Base-by-base conservation (phyloP, 1,140 invertebrate genomes). In the Scaptodrosophila lebanonensis region DNA sequence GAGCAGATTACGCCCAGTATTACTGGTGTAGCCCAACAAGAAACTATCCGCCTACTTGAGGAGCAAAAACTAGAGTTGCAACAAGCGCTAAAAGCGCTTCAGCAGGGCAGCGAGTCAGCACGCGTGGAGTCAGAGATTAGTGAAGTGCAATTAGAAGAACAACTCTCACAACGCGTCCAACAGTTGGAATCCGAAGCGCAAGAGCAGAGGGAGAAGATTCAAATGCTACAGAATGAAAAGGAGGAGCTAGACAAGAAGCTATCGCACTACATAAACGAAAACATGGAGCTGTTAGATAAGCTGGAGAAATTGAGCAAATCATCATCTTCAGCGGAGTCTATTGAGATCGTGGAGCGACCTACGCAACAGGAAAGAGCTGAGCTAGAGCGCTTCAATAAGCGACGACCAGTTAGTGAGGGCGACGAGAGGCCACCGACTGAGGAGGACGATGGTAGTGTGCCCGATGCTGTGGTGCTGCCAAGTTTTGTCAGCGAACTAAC, bases 81-180 rank as follows among this genome's bases (percentile, higher is more conserved):
- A 2, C 61, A 84, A 40, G 66, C 76, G 5, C 17, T 86, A 30
- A 50, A 67, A 29, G 62, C 59, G 0, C 52, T 83, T 6, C 65
- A 75, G 29, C 57, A 52, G 13, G 68, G 69, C 13, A 61, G 64
- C 13, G 71, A 77, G 22, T 54, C 61, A 1, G 86, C 88, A 2
- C 87, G 90, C 32, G 91, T 92, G 0, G 89, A 90, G n/a, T 91
- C 91, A 4, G 92, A 94, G 88, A 91, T 94, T 67, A 92, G 44
- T 25, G 83, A 83, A 20, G 57, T 66, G 20, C 91, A 93, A 64
- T 82, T 93, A 50, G 93, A 94, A 85, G 93, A 93, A 83, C 91
- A 93, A 3, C 33, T 86, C 0, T 53, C 50, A 15, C 70, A 86
- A 5, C 69, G 70, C 3, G 56, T 65, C 1, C 72, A 83, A 20